Evolutionary conservation across 2,113 vertebrate species (phyloP).

Genomic region (Rhegmatorhina hoffmannsi): DNA sequence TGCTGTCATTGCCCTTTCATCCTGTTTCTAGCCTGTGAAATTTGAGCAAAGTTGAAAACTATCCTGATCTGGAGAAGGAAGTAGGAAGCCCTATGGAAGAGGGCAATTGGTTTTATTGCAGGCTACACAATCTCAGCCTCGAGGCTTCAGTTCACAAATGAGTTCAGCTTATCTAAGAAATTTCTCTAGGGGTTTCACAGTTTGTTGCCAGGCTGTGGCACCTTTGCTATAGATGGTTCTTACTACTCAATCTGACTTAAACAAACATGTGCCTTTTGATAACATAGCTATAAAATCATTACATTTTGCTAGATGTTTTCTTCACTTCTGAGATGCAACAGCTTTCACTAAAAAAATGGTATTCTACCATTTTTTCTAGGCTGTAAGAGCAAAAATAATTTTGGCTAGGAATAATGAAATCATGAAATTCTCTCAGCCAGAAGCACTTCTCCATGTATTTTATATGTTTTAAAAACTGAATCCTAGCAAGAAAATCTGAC

Average conservation of each 20-base stretch:
- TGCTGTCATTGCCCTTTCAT: not conserved
- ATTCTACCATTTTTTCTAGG: not conserved
- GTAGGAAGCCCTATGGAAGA: not conserved
- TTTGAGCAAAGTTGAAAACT: not conserved
- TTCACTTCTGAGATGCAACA: not conserved
- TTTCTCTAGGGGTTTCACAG: not conserved
- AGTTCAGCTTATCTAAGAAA: not conserved
- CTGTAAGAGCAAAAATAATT: not conserved
- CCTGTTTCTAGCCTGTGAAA: not conserved
- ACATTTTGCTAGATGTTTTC: not conserved
- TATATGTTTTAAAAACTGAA: not conserved
- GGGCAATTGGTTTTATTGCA: not conserved
- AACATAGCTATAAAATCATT: not conserved
- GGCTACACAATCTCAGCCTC: not conserved
- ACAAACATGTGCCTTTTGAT: not conserved
- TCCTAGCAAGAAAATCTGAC: not conserved
- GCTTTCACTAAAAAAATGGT: not conserved
- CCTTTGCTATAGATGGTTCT: not conserved
- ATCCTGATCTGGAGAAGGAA: not conserved
- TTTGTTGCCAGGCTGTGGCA: not conserved
- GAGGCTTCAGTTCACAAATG: not conserved
- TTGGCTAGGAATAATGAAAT: not conserved
- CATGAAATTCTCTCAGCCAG: not conserved
- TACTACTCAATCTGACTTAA: not conserved
- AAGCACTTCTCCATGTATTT: not conserved